phyloP scores from a whole-genome alignment of 2,797 vertebrate genomes.

The Tadarida brasiliensis region DNA sequence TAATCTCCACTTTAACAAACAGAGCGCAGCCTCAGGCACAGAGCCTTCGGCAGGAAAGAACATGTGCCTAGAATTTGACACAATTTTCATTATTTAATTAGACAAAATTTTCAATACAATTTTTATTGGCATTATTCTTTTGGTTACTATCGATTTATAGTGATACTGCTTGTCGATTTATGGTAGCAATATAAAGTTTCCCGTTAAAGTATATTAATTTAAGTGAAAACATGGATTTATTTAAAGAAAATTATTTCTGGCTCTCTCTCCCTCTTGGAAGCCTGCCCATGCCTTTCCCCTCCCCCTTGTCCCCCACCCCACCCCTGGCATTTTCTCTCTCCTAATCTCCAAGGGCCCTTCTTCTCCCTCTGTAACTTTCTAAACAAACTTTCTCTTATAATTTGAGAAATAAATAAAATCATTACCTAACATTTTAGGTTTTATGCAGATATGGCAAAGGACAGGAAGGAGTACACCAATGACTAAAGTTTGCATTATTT shows the following conservation, averaged over 20 bases:
- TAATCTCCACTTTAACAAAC: constrained; percentile 3
- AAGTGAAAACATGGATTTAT: constrained; percentile 38
- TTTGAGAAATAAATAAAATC: constrained; percentile 40
- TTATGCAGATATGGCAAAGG: neutral
- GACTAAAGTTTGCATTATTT: neutral
- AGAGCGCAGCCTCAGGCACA: neutral
- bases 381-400: neutral
- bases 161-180: neutral
- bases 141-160: neutral
- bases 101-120: neutral
- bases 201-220: neutral
- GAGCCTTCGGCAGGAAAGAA: neutral
- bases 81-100: neutral
- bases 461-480: neutral
- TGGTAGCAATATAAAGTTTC: neutral
- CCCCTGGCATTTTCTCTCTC: neutral
- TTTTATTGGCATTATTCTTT: constrained; percentile 46
- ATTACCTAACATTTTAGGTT: constrained; percentile 11
- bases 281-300: neutral
- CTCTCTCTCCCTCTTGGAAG: neutral
- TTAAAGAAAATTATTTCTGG: constrained; percentile 57
- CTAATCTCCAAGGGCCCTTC: neutral
- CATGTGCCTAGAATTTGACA: neutral
- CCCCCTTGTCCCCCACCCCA: neutral
- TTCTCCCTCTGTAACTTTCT: neutral